Conservation (phyloP, 2,113 vertebrate species). For the Talpa occidentalis region DNA sequence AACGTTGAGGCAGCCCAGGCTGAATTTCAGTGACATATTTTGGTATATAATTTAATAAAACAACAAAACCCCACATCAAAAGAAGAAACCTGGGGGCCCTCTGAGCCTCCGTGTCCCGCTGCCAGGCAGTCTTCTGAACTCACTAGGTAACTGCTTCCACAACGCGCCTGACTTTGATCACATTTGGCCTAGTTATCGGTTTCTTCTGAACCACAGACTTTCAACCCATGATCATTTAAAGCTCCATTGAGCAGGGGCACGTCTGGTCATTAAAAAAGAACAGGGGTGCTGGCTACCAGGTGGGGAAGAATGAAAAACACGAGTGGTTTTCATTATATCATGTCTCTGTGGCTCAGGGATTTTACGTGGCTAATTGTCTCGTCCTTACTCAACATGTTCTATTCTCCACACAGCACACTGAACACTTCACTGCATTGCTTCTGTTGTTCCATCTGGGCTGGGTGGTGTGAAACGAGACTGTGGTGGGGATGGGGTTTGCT, state of each 20-base stretch:
- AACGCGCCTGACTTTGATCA: slow-evolving; percentile 50
- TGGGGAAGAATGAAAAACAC: not conserved
- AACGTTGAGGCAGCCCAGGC: not conserved
- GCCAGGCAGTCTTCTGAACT: not conserved
- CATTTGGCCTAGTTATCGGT: slow-evolving; percentile 44
- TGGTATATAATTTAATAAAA: slow-evolving; percentile 61
- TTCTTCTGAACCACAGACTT: slow-evolving; percentile 59
- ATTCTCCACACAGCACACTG: not conserved
- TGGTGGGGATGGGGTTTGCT: not conserved
- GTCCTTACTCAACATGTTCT: not conserved
- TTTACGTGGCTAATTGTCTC: slow-evolving; percentile 27
- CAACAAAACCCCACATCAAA: slow-evolving; percentile 68
- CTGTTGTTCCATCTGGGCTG: not conserved
- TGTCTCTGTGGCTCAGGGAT: not conserved
- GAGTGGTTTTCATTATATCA: not conserved
- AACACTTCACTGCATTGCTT: not conserved
- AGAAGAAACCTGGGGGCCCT: not conserved
- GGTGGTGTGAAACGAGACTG: not conserved
- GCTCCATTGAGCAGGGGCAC: not conserved
- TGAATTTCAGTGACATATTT: not conserved
- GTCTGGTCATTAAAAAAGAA: slow-evolving; percentile 22
- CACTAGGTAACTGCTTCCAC: slow-evolving; percentile 1
- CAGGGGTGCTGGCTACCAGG: not conserved
- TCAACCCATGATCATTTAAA: slow-evolving; percentile 24
- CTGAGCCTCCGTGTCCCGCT: not conserved